phyloP scores from a whole-genome alignment of 2,797 vertebrate species.

The Enteromius trimaculatus region DNA sequence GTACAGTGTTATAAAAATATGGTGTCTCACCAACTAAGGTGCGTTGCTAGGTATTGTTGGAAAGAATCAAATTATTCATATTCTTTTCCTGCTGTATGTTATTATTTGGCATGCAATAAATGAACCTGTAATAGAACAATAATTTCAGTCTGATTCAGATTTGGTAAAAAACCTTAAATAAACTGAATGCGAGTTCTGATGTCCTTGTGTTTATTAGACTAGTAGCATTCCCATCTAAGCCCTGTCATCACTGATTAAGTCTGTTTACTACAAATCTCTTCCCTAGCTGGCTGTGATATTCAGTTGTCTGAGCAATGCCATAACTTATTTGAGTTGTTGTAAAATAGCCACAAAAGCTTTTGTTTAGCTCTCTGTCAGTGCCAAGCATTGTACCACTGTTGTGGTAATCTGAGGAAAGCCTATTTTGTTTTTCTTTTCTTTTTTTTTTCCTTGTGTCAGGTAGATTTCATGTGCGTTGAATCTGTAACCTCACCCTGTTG shows the following conservation, averaged over 20 bases:
- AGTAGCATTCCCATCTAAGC: conserved; percentile 18
- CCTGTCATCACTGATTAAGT: conserved; percentile 26
- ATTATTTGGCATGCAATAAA: background rate
- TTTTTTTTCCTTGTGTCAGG: conserved; percentile 7
- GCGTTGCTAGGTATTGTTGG: background rate
- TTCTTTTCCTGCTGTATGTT: background rate
- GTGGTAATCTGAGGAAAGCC: conserved; percentile 51
- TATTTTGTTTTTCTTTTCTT: conserved; percentile 9
- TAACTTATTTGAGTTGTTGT: conserved; percentile 35
- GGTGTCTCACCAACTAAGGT: background rate
- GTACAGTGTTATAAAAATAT: background rate
- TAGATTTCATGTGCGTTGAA: conserved; percentile 20
- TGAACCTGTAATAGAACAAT: background rate
- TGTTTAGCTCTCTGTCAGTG: conserved; percentile 36
- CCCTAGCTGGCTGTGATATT: conserved; percentile 14
- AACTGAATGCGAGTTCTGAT: conserved; percentile 8
- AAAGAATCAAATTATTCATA: background rate
- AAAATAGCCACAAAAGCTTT: background rate
- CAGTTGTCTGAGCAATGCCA: conserved; percentile 28
- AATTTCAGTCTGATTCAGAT: background rate
- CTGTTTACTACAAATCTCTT: conserved; percentile 27
- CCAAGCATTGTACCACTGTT: conserved; percentile 19
- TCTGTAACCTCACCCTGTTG: conserved; percentile 12
- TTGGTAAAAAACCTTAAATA: background rate
- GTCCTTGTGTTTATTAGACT: conserved; percentile 8